Percentiles rank a stretch among this genome's conserved stretches.
phyloP scores from a whole-genome alignment of 2,113 vertebrate species.

The Suncus etruscus region DNA sequence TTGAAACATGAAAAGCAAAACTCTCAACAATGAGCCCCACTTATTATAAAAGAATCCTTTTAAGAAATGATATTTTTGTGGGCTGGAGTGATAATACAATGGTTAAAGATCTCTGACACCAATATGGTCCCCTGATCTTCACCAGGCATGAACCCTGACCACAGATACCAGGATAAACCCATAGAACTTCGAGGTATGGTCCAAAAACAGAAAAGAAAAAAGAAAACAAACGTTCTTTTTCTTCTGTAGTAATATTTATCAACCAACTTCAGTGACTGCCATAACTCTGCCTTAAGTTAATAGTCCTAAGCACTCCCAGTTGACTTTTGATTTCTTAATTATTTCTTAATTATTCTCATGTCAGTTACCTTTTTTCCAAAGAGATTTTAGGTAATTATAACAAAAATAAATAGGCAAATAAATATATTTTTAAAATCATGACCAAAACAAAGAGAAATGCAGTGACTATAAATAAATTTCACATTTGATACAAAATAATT shows the following conservation, averaged over 20 bases:
- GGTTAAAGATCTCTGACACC: too few species aligned
- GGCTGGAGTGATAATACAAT: too few species aligned
- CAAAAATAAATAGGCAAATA: conserved; percentile 32
- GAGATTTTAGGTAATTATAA: conserved; percentile 41
- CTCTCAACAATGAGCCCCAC: too few species aligned
- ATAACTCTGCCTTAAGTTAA: neutral
- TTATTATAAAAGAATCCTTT: too few species aligned
- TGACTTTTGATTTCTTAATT: neutral
- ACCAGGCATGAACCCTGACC: too few species aligned
- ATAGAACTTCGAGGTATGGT: too few species aligned
- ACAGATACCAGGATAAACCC: too few species aligned
- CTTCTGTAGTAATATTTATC: conserved; percentile 40
- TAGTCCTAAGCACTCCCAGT: neutral
- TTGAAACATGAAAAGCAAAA: too few species aligned
- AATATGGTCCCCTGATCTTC: too few species aligned
- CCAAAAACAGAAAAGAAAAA: too few species aligned
- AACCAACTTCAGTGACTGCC: neutral
- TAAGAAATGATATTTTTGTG: too few species aligned
- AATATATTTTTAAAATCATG: conserved; percentile 28
- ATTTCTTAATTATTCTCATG: neutral
- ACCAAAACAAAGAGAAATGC: conserved; percentile 6
- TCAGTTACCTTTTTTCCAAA: conserved; percentile 43
- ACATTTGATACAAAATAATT: conserved; percentile 34
- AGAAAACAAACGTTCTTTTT: neutral
- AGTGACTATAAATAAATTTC: conserved; percentile 43